Conservation (phyloP, 2,113 vertebrate genomes). For the Thinocorus orbignyianus region DNA sequence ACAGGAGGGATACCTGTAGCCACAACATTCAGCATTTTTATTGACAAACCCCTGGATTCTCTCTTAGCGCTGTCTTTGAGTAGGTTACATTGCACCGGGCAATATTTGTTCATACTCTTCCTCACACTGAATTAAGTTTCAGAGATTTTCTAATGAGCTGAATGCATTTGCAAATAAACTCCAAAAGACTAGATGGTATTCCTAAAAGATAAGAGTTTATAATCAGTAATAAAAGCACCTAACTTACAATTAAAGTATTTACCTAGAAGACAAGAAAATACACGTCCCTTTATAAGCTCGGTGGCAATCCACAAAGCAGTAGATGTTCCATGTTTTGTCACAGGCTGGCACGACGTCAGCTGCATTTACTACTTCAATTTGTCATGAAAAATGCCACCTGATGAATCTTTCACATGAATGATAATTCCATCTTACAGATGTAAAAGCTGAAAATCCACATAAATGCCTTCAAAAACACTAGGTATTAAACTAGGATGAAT, state of each 20-base stretch:
- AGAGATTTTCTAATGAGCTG: neutral
- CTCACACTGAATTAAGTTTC: neutral
- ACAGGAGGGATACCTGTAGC: neutral
- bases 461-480: neutral
- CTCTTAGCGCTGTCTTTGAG: neutral
- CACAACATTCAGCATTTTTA: neutral
- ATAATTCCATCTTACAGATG: neutral
- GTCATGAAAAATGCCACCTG: neutral
- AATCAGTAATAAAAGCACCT: neutral
- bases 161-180: neutral
- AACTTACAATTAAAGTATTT: neutral
- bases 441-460: conserved; percentile 29
- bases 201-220: neutral
- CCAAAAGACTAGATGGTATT: neutral
- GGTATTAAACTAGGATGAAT: conserved; percentile 20
- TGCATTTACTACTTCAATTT: neutral
- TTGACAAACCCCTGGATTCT: neutral
- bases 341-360: neutral
- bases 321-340: neutral
- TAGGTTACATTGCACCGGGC: neutral
- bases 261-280: neutral
- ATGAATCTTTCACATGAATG: neutral
- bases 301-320: neutral
- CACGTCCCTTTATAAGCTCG: neutral
- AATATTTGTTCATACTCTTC: neutral